Evolutionary conservation across 2,113 vertebrate genomes (phyloP).

Genomic region (Crypturellus undulatus): DNA sequence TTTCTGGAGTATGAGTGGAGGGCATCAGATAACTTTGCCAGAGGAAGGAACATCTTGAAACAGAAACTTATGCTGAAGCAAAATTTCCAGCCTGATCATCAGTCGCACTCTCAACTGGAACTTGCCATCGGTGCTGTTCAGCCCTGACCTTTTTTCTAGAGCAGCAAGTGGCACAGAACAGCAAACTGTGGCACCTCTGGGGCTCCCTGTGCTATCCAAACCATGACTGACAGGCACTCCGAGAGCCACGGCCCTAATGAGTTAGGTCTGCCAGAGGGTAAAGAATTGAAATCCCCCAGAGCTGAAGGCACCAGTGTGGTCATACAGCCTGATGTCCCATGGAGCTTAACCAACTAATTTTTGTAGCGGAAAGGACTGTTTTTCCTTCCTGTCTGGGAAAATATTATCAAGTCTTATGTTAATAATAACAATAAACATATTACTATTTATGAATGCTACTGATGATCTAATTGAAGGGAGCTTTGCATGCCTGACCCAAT

Average conservation of each 20-base stretch:
- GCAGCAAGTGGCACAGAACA: neutral
- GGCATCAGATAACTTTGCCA: neutral
- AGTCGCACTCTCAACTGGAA: neutral
- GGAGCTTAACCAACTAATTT: neutral
- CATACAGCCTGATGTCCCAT: neutral
- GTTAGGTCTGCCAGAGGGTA: accelerated
- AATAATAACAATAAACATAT: neutral
- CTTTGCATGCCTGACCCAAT: neutral
- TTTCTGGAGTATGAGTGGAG: neutral
- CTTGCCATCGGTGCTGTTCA: neutral
- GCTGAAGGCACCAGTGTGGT: neutral
- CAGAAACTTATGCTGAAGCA: neutral
- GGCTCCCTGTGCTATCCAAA: neutral
- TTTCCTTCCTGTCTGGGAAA: neutral
- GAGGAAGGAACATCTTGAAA: neutral
- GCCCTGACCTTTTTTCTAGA: neutral
- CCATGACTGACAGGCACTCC: neutral
- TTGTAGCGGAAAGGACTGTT: neutral
- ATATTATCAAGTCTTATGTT: neutral
- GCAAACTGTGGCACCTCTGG: neutral
- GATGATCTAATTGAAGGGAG: neutral
- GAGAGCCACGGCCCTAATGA: neutral
- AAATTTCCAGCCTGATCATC: neutral
- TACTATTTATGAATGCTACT: slow-evolving; percentile 3
- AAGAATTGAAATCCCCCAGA: neutral